Base-by-base conservation (phyloP, 2,888 invertebrate genomes). In the Oligia latruncula region DNA sequence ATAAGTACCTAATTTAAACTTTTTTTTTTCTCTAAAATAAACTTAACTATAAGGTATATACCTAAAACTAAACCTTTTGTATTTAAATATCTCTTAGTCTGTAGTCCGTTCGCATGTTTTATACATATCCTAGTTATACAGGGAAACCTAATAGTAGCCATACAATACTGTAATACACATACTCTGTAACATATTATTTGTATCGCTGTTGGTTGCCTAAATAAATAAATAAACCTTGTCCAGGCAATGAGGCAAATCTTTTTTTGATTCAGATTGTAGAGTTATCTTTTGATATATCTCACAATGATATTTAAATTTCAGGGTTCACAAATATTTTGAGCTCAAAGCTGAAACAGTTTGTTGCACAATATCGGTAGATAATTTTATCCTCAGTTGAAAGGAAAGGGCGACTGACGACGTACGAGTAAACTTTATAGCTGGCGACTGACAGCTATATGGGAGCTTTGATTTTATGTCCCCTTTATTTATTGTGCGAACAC, bases 301-400 rank as follows among this genome's bases (percentile, higher is more conserved):
- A 78, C 71, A 67, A 67, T 70, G 70, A 46, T 71, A 81, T 71
- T 73, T 73, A 72, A 72, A 74, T 46, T 64, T 67, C 74, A 74
- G 64, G 66, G 83, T 67, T 79, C 58, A 20, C 23, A 66, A 74
- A 84, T 71, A 74, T 43, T 68, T 77, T 46, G 13, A 77, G 65
- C 65, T 72, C 66, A 77, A 82, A 73, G 23, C 62, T 67, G 43
- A 67, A 29, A 65, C 66, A 64, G 43, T 60, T 40, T 62, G 60
- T 87, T 85, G 75, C 85, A 87, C 85, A 87, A 85, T 87, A 76
- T 84, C 17, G 74, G 77, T 52, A 49, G 85, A 78, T 87, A 77
- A 87, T 74, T 87, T 80, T 84, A 77, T 80, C 68, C 23, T 40
- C 64, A 75, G 87, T 84, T 77, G 81, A 84, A 77, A 85, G 87